Conservation (phyloP, 2,888 invertebrate species). For the Phasia obesa region DNA sequence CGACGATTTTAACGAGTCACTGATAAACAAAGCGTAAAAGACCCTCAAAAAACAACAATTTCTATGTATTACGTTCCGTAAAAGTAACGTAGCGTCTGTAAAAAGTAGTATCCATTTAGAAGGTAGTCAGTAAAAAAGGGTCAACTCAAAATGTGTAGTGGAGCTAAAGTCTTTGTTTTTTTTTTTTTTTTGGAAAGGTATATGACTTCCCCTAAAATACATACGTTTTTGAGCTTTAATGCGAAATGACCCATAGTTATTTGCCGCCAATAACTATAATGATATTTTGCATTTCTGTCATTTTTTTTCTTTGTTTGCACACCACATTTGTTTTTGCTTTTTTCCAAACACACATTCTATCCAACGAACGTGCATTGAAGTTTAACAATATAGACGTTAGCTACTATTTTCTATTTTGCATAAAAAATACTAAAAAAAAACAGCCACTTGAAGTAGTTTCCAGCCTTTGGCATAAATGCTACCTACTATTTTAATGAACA, state of each 20-base stretch:
- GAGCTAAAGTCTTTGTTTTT: no score
- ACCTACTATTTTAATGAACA: constrained; percentile 1
- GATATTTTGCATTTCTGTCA: constrained; percentile 1
- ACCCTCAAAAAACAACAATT: no score
- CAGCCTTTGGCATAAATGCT: neutral
- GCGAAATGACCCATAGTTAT: neutral
- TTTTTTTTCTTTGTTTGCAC: neutral
- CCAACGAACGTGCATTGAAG: constrained; percentile 56
- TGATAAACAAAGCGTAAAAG: no score
- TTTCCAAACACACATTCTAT: constrained; percentile 48
- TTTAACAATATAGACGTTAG: constrained; percentile 36
- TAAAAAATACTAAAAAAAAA: constrained; percentile 8
- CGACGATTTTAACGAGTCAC: no score
- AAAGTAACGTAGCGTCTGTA: no score
- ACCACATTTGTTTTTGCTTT: neutral
- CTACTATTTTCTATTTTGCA: constrained; percentile 31
- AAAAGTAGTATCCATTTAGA: no score
- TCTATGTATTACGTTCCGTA: no score
- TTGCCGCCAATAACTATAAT: constrained; percentile 21
- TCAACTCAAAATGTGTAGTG: no score
- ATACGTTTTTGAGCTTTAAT: neutral
- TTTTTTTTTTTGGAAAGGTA: no score
- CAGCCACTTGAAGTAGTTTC: neutral
- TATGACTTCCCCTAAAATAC: neutral
- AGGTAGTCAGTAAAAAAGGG: no score